These are phyloP conservation scores for Lytechinus pictus DNA, from an alignment of 35 echinoderm and acorn worm genomes.

Conservation along the genomic window DNA sequence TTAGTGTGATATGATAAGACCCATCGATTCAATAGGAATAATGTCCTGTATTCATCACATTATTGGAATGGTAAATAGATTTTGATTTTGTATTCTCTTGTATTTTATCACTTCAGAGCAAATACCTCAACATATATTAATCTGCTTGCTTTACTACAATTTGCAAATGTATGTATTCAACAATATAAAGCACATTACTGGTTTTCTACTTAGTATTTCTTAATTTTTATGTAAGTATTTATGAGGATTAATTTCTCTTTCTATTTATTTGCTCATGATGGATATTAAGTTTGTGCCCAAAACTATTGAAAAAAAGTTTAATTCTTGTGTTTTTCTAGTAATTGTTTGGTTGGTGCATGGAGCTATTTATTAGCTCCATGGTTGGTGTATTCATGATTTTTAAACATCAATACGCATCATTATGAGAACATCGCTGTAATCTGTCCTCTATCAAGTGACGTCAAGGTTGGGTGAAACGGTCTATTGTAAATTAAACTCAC, in stretches of 20 bases:
- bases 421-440: not conserved
- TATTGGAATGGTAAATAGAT: not conserved
- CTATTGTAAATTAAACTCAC: too few species aligned
- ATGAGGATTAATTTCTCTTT: not conserved
- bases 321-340: not conserved
- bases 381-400: not conserved
- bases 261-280: slow-evolving; percentile 13
- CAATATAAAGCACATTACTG: slow-evolving; percentile 5
- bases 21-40: not conserved
- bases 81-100: not conserved
- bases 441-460: not conserved
- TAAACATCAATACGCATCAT: not conserved
- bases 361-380: not conserved
- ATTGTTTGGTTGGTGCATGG: not conserved
- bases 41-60: not conserved
- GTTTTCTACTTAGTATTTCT: not conserved
- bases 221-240: not conserved
- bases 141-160: not conserved
- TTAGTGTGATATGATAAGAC: not conserved
- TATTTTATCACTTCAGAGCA: slow-evolving; percentile 13
- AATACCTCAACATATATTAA: not conserved
- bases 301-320: not conserved
- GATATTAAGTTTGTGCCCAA: not conserved
- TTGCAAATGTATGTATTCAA: not conserved
- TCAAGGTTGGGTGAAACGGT: not conserved